Conservation (phyloP, 2,113 vertebrate species). For the Poecilia latipinna region DNA sequence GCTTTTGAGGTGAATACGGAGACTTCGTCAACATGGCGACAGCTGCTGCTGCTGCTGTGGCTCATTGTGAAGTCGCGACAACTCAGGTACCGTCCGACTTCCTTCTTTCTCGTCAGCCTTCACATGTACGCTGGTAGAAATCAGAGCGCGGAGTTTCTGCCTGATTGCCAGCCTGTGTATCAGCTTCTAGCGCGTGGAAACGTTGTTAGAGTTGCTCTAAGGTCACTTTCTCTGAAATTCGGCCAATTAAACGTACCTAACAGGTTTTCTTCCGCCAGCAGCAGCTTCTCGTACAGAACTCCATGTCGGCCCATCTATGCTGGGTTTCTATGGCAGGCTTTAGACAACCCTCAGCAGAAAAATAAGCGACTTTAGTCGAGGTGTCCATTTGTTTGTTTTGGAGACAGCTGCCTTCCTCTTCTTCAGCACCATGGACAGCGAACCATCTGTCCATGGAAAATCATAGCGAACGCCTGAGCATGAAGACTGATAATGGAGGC, state of each 20-base stretch:
- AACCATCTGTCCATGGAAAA: slow-evolving; percentile 1
- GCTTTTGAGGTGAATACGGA: slow-evolving; percentile 34
- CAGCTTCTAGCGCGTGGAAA: not conserved
- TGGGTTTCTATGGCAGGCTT: not conserved
- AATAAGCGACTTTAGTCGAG: not conserved
- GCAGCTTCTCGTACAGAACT: slow-evolving; percentile 19
- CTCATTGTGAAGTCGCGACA: slow-evolving; percentile 35
- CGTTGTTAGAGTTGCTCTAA: slow-evolving; percentile 1
- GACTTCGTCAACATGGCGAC: slow-evolving; percentile 80
- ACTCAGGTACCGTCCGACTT: slow-evolving; percentile 56
- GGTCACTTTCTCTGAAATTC: not conserved
- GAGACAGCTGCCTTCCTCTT: slow-evolving; percentile 4
- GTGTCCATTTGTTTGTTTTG: slow-evolving; percentile 15
- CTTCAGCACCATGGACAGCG: slow-evolving; percentile 71
- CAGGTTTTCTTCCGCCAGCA: slow-evolving; percentile 3
- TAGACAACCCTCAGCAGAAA: not conserved
- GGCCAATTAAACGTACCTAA: not conserved
- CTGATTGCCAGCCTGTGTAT: not conserved
- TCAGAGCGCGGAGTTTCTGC: not conserved
- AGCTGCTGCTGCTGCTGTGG: slow-evolving; percentile 49
- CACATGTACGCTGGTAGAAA: too few species aligned
- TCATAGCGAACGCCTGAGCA: not conserved
- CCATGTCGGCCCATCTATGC: slow-evolving; percentile 6
- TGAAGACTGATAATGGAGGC: not conserved
- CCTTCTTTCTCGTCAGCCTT: not conserved